Evolutionary conservation across 2,797 vertebrate genomes (phyloP).

Genomic region (Taenioides sp.): DNA sequence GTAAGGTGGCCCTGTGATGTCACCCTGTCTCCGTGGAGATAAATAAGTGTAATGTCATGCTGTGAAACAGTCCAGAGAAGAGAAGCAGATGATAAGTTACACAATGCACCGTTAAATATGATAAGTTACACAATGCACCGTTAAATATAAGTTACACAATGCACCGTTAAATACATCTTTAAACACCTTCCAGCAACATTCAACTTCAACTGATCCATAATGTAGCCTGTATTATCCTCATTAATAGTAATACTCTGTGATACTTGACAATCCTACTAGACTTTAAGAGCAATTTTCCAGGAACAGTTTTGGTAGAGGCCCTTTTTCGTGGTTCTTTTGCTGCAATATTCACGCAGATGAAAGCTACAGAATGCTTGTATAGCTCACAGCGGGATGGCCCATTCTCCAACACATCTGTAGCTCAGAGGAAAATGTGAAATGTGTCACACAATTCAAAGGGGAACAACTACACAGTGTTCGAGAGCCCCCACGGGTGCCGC

Average conservation of each 20-base stretch:
- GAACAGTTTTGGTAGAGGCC: background rate
- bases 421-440: constrained; percentile 42
- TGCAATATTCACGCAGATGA: constrained; percentile 26
- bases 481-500: constrained; percentile 5
- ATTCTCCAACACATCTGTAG: constrained; percentile 38
- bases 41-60: no score
- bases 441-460: constrained; percentile 28
- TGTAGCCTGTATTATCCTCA: background rate
- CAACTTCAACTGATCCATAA: background rate
- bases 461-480: constrained; percentile 23
- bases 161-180: background rate
- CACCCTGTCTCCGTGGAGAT: no score
- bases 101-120: no score
- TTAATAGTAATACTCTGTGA: background rate
- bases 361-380: constrained; percentile 19
- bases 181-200: background rate
- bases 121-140: no score
- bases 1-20: no score
- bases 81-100: no score
- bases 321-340: background rate
- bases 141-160: no score
- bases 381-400: constrained; percentile 25
- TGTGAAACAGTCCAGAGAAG: no score
- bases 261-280: background rate
- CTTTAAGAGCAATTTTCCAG: background rate